A percentile compares a stretch with the other conserved stretches of the same genome.
phyloP scores from a whole-genome alignment of 2,888 invertebrate species.

The Callimorpha dominula region DNA sequence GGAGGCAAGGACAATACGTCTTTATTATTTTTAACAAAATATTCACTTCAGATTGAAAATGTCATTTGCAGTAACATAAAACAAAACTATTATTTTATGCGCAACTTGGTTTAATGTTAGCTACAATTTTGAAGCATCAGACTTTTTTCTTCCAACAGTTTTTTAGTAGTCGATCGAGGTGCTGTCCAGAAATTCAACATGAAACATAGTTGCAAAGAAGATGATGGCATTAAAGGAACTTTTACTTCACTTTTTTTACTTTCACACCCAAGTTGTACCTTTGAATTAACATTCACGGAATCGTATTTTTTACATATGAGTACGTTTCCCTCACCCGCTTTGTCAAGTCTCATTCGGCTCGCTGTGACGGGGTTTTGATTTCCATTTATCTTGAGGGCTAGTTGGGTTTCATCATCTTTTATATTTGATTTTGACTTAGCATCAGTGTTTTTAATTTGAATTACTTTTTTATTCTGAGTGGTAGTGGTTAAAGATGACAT shows the following conservation, averaged over 20 bases:
- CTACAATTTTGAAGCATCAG: neutral
- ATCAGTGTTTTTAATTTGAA: neutral
- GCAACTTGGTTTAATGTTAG: neutral
- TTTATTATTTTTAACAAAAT: conserved; percentile 10
- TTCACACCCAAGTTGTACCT: neutral
- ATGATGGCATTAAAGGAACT: neutral
- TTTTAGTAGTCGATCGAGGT: neutral
- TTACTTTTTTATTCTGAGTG: neutral
- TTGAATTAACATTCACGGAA: neutral
- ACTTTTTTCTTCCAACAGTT: neutral
- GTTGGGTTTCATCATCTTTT: neutral
- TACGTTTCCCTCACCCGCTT: neutral
- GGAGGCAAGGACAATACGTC: conserved; percentile 17
- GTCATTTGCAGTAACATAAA: neutral
- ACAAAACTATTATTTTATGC: neutral
- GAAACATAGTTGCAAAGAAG: conserved; percentile 4
- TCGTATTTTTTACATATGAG: neutral
- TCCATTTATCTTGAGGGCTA: neutral
- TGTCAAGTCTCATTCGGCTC: neutral
- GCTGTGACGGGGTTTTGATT: neutral
- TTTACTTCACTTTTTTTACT: neutral
- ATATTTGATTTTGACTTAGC: conserved; percentile 2
- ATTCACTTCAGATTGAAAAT: conserved; percentile 6
- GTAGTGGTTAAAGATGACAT: neutral
- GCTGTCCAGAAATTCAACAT: conserved; percentile 9